These are phyloP conservation scores for Chelonoidis abingdonii DNA, from an alignment of 2,113 vertebrate species.

Conservation along the genomic window DNA sequence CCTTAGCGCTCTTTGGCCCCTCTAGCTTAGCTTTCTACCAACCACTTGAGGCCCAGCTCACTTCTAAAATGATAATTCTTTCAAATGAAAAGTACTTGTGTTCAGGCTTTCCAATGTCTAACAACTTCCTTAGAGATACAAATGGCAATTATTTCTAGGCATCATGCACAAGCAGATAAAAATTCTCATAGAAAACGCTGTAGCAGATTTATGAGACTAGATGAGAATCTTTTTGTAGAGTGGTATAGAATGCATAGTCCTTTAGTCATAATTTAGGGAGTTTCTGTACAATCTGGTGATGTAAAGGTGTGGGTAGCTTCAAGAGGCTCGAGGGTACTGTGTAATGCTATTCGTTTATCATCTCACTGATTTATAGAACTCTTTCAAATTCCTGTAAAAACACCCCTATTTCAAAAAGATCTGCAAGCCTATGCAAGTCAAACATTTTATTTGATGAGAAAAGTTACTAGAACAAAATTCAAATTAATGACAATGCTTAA, in stretches of 20 bases:
- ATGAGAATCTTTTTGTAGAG: neutral
- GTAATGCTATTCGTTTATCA: neutral
- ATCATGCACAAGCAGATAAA: neutral
- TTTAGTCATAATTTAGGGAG: neutral
- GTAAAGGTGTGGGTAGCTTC: neutral
- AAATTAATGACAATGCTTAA: neutral
- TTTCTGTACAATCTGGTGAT: accelerated
- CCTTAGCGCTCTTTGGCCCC: neutral
- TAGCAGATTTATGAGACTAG: neutral
- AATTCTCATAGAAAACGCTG: neutral
- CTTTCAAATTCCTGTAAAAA: neutral
- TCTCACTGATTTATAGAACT: neutral
- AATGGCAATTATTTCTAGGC: neutral
- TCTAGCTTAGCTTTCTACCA: neutral
- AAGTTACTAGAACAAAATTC: neutral
- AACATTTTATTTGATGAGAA: neutral
- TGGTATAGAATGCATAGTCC: accelerated
- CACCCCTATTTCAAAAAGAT: neutral
- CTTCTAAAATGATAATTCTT: neutral
- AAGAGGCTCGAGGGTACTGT: neutral
- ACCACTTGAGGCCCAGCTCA: neutral
- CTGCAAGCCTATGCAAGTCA: neutral
- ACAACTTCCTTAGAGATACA: neutral
- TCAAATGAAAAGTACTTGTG: neutral
- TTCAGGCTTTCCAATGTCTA: neutral